Evolutionary conservation across 2,113 vertebrate species (phyloP).

Genomic region (Pterophyllum scalare): DNA sequence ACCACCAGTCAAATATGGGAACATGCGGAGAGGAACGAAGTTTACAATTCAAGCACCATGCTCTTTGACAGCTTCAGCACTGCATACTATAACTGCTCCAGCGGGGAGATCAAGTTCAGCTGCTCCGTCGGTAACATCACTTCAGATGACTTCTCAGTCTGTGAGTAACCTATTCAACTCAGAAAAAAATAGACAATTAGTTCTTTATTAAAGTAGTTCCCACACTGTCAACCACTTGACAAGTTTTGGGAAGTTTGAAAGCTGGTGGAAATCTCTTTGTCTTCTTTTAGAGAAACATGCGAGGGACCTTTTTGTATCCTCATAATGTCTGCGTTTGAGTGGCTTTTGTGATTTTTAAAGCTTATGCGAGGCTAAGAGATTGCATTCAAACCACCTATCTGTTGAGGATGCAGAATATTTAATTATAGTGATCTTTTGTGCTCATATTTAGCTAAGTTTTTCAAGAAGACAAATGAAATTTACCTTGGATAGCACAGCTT

Average conservation of each 20-base stretch:
- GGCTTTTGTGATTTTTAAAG: background rate
- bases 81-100: constrained; percentile 44
- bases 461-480: background rate
- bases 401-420: too few relatives aligned
- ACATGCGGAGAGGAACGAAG: background rate
- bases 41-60: background rate
- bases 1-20: background rate
- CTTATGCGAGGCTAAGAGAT: background rate
- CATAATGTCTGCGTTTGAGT: background rate
- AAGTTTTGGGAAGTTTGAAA: constrained; percentile 51
- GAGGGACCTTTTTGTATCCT: background rate
- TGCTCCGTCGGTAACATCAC: constrained; percentile 41
- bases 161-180: constrained; percentile 50
- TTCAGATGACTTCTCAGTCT: constrained; percentile 13
- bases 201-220: background rate
- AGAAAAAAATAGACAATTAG: background rate
- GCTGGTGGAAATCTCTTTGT: constrained; percentile 1
- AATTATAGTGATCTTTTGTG: too few relatives aligned
- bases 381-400: background rate
- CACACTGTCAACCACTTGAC: background rate
- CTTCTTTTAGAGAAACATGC: background rate
- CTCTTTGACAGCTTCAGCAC: constrained; percentile 29
- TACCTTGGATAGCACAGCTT: background rate
- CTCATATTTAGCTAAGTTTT: background rate
- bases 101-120: background rate